Evolutionary conservation across 2,113 vertebrate genomes (phyloP).

Genomic region (Tragelaphus scriptus): DNA sequence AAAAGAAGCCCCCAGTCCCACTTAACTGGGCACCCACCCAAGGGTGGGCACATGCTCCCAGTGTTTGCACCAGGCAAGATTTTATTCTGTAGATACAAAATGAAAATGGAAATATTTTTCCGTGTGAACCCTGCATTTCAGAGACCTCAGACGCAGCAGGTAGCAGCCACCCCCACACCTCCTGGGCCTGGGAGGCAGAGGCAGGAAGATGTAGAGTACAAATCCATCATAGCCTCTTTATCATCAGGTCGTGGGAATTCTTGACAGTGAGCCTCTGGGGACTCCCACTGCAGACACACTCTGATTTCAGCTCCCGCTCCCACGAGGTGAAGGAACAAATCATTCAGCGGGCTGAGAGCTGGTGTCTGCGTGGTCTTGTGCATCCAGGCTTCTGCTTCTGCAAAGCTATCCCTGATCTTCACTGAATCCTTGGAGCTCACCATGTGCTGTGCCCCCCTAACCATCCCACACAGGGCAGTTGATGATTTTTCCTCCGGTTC

Average conservation of each 20-base stretch:
- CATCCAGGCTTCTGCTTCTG: neutral
- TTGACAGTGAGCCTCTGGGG: neutral
- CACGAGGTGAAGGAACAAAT: neutral
- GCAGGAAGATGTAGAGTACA: neutral
- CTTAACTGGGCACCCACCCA: neutral
- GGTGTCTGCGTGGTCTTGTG: neutral
- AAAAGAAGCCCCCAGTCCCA: neutral
- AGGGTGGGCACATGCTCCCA: too few relatives aligned
- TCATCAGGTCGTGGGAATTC: neutral
- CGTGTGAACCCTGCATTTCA: neutral
- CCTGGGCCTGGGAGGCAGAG: neutral
- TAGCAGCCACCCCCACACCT: neutral
- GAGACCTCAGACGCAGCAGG: neutral
- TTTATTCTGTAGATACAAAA: neutral
- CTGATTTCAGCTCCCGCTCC: neutral
- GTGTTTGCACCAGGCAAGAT: neutral
- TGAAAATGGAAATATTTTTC: neutral
- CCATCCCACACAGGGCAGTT: neutral
- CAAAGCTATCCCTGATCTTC: neutral
- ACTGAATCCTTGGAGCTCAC: too few relatives aligned
- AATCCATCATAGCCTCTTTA: too few relatives aligned
- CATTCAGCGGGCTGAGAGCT: accelerated
- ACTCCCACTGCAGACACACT: too few relatives aligned
- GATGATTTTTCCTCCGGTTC: too few relatives aligned
- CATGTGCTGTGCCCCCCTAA: too few relatives aligned